Evolutionary conservation across 1,140 invertebrate genomes (phyloP).

Genomic region (Gerris buenoi): DNA sequence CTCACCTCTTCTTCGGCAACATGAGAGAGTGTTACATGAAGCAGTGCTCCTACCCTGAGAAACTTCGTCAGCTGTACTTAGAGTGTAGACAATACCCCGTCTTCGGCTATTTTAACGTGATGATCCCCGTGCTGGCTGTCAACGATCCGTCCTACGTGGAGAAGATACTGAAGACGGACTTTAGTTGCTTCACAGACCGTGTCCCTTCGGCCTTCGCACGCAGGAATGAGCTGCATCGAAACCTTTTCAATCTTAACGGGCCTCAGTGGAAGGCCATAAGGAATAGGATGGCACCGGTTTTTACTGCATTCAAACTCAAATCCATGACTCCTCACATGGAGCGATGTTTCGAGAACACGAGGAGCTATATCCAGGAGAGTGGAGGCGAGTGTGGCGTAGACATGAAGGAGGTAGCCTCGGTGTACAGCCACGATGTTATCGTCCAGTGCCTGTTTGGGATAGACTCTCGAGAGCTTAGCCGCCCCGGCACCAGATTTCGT

Average conservation of each 20-base stretch:
- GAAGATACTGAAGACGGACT: not conserved
- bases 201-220: not conserved
- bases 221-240: not conserved
- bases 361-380: not conserved
- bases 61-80: not conserved
- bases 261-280: not conserved
- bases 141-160: not conserved
- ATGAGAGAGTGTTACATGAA: not conserved
- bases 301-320: not conserved
- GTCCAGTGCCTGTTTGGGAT: not conserved
- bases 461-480: not conserved
- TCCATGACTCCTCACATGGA: not conserved
- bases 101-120: not conserved
- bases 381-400: not conserved
- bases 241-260: not conserved
- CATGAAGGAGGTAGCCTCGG: not conserved
- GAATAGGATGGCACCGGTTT: not conserved
- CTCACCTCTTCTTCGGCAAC: not conserved
- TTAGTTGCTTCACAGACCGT: not conserved
- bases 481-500: not conserved
- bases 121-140: not conserved
- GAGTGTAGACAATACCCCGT: not conserved
- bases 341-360: not conserved
- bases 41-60: not conserved
- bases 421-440: not conserved